Evolutionary conservation across 2,888 invertebrate genomes (phyloP), one percentile per base, ranked within the genome.

Genomic region (Microchrysa polita): DNA sequence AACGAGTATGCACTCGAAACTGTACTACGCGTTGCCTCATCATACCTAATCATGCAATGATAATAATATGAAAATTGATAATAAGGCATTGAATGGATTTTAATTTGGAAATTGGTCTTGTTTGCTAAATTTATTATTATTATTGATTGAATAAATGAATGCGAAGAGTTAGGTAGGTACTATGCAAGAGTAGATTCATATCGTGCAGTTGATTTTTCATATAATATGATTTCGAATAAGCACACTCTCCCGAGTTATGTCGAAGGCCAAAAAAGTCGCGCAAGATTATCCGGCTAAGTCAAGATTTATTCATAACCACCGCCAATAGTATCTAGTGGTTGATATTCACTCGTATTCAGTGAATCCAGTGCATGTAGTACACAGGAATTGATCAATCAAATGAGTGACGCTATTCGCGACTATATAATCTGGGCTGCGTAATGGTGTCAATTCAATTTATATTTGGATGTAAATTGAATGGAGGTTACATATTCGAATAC

Each of bases 31-130:
- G 27, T 34, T 34, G 27, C 27, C 7, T 7, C 7, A 34, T 7
- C 2, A 9, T 27, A 7, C 40, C 14, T 61, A 61, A 42, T 61
- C 61, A 61, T 34, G 40, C 23, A 55, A 55, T 27, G 48, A 65
- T 61, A 61, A 61, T n/a, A n/a, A n/a, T n/a, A n/a, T 65, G 69
- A 69, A 69, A 69, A 69, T 69, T 69, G 69, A 57, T 69, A 69
- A 69, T 40, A 69, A 69, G n/a, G 57, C 69, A 40, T 40, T 69
- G 69, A 69, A 69, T 69, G 69, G 69, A 69, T 69, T 69, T 69
- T 69, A 69, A 69, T 69, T 69, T 69, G 69, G 69, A 69, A 69
- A 69, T 69, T 69, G 69, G 55, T 59, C 42, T 55, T 55, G 27
- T n/a, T 34, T 7, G 69, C 57, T 55, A 69, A 69, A n/a, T n/a